These are phyloP conservation scores for Nothoprocta pentlandii DNA, from an alignment of 2,113 vertebrate genomes.

Conservation along the genomic window DNA sequence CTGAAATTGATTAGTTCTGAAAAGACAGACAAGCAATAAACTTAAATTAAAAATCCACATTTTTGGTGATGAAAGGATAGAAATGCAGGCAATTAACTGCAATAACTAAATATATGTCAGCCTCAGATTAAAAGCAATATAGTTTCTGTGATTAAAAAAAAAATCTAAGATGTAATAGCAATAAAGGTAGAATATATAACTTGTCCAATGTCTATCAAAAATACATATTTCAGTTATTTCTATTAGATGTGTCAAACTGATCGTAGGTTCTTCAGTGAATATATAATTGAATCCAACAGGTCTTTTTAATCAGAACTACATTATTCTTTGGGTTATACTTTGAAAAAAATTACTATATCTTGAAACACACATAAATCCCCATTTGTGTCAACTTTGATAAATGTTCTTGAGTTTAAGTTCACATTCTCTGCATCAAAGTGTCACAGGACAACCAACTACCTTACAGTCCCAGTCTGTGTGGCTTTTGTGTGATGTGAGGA, in stretches of 20 bases:
- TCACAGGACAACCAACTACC: no score
- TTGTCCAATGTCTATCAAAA: not conserved
- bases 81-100: not conserved
- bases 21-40: not conserved
- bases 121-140: not conserved
- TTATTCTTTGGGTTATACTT: not conserved
- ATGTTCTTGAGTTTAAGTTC: not conserved
- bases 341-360: not conserved
- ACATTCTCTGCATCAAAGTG: not conserved
- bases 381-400: not conserved
- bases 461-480: no score
- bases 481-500: no score
- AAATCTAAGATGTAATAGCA: not conserved
- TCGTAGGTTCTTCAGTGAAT: not conserved
- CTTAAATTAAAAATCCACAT: not conserved
- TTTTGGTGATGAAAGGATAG: not conserved
- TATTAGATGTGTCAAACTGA: not conserved
- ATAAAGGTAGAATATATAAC: not conserved
- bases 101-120: not conserved
- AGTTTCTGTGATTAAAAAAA: not conserved
- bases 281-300: not conserved
- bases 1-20: not conserved
- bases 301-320: not conserved
- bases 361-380: not conserved
- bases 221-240: not conserved